These are phyloP conservation scores for Gymnocypris eckloni DNA, from an alignment of 2,797 vertebrate genomes.

Conservation along the genomic window DNA sequence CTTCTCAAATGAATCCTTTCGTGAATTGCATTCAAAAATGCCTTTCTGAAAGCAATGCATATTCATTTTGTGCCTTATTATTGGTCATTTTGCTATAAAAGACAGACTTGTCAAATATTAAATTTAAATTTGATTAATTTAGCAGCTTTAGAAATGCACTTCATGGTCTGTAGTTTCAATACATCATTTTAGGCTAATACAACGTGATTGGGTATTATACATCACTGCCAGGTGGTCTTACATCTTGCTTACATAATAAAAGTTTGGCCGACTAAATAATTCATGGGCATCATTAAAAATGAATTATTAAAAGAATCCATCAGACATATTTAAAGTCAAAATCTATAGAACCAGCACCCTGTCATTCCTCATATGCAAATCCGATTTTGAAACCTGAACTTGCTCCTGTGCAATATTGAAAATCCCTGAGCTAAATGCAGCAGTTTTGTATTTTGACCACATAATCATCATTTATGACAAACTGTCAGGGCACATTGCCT, in stretches of 20 bases:
- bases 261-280: slow-evolving; percentile 81
- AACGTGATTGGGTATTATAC: slow-evolving; percentile 79
- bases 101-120: not conserved
- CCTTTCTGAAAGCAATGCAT: slow-evolving; percentile 57
- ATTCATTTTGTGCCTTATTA: not conserved
- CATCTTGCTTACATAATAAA: slow-evolving; percentile 82
- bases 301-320: slow-evolving; percentile 84
- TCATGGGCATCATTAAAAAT: slow-evolving; percentile 85
- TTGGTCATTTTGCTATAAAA: slow-evolving; percentile 1
- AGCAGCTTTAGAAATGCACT: slow-evolving; percentile 52
- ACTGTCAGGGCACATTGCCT: not conserved
- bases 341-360: slow-evolving; percentile 81
- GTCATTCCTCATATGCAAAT: slow-evolving; percentile 76
- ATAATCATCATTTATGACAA: slow-evolving; percentile 11
- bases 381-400: slow-evolving; percentile 50
- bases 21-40: not conserved
- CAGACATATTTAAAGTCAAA: slow-evolving; percentile 82
- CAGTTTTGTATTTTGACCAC: not conserved
- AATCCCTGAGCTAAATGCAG: not conserved
- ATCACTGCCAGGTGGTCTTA: slow-evolving; percentile 77
- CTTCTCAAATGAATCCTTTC: not conserved
- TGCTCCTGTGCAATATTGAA: slow-evolving; percentile 26
- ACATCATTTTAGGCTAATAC: slow-evolving; percentile 74
- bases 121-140: not conserved
- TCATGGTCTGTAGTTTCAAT: slow-evolving; percentile 28